Base-by-base conservation (phyloP, 1,140 invertebrate genomes). In the Tenebrio molitor region DNA sequence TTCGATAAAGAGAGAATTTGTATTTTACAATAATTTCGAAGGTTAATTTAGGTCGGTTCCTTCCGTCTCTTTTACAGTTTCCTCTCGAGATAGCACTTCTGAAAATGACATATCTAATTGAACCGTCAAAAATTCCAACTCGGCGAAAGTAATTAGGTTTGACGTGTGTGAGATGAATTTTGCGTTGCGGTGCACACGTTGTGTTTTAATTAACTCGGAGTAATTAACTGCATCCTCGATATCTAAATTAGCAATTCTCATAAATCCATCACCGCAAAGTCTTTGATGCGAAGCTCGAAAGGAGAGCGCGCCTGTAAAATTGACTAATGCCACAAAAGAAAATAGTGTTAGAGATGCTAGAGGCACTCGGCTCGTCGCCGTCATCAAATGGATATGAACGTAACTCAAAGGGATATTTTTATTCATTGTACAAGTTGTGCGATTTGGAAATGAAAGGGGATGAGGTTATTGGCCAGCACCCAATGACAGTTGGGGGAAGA, bases 371-470 rank as follows among this genome's bases (percentile, higher is more conserved):
- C 46, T 53, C 46, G 7, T 29, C 50, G 15, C 21, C 23, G 50
- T 42, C 62, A 65, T 65, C 62, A 65, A 65, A 65, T 65, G 62
- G 19, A 65, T 41, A 65, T 65, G 19, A 65, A 33, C 19, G 62
- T 65, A 42, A 65, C 33, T 42, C 34, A 42, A 68, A 62, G 16
- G 36, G 69, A 29, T 63, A 70, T 70, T 70, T 70, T 70, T 63
- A 70, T 70, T 70, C 69, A 70, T 70, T 70, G 50, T 70, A 44
- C 69, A 63, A 41, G 69, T 63, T 62, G 65, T 29, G 42, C 41
- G 25, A 46, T 68, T 46, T 42, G 10, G 67, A 58, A 50, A 69
- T 41, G 29, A 50, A 41, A 62, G 34, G 23, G 69, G 65, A 50
- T 46, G 34, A 62, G 50, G 44, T 70, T 70, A 70, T 70, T 70